Evolutionary conservation across 2,113 vertebrate genomes (phyloP).

Genomic region (Paramormyrops kingsleyae): DNA sequence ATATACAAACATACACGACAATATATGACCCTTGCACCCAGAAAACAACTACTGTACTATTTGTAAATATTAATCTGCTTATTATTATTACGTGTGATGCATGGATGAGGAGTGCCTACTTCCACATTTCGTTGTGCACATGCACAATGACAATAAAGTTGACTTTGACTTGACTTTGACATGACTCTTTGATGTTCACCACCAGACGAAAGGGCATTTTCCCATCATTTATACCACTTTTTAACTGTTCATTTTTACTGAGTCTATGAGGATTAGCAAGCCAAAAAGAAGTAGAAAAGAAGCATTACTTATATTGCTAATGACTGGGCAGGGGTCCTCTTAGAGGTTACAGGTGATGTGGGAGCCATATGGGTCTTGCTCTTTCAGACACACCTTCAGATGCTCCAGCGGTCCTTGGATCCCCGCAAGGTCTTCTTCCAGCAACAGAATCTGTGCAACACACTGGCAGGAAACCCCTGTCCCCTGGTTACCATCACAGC

Average conservation of each 20-base stretch:
- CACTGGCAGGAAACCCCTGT: slow-evolving; percentile 75
- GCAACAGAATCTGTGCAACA: slow-evolving; percentile 70
- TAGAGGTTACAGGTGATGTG: background rate
- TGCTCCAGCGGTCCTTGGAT: slow-evolving; percentile 64
- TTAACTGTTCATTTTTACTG: background rate
- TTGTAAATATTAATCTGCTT: background rate
- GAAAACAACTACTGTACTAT: background rate
- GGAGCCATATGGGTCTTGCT: background rate
- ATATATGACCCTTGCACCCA: background rate
- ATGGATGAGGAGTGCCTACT: background rate
- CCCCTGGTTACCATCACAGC: slow-evolving; percentile 85
- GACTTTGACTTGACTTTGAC: background rate
- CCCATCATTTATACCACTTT: background rate
- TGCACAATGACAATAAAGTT: background rate
- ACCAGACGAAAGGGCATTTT: background rate
- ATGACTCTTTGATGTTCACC: background rate
- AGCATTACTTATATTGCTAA: background rate
- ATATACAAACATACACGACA: background rate
- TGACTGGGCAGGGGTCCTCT: background rate
- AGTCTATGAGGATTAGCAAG: background rate
- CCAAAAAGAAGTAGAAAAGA: background rate
- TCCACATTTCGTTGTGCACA: background rate
- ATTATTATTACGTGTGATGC: background rate
- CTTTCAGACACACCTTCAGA: slow-evolving; percentile 74
- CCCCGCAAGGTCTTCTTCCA: slow-evolving; percentile 69